Percentiles rank a stretch among this genome's conserved stretches.
phyloP scores from a whole-genome alignment of 2,797 vertebrate genomes.

The Sarcoramphus papa region DNA sequence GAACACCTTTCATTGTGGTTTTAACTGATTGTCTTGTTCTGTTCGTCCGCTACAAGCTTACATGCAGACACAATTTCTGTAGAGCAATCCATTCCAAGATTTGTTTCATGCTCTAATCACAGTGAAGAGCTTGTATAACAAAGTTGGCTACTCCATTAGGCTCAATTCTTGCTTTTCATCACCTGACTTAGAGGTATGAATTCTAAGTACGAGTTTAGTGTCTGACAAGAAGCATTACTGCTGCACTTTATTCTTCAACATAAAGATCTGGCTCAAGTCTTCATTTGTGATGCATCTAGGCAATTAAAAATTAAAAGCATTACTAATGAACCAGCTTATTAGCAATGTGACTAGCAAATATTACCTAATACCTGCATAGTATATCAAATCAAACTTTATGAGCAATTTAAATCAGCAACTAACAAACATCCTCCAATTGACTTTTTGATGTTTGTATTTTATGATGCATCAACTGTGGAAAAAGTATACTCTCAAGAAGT shows the following conservation, averaged over 20 bases:
- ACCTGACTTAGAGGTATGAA: background rate
- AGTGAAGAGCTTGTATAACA: constrained; percentile 17
- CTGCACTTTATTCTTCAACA: background rate
- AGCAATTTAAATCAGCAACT: background rate
- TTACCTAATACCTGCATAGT: background rate
- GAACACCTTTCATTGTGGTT: constrained; percentile 42
- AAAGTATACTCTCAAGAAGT: background rate
- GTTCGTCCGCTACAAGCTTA: constrained; percentile 38
- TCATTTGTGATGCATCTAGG: background rate
- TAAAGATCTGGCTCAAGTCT: background rate
- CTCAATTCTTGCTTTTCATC: constrained; percentile 13
- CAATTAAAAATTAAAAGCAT: background rate
- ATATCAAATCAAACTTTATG: background rate
- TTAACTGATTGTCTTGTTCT: constrained; percentile 73
- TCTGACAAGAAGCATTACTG: background rate
- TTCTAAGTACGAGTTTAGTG: background rate
- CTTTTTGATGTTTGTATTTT: background rate
- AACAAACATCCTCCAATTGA: background rate
- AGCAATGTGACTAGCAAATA: background rate
- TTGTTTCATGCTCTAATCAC: constrained; percentile 7
- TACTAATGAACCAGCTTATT: background rate
- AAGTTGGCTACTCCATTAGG: background rate
- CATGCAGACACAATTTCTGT: constrained; percentile 8
- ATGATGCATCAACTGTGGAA: background rate
- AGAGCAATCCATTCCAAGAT: constrained; percentile 3